Conservation (phyloP, 2,113 vertebrate genomes). For the Aplodontia rufa region DNA sequence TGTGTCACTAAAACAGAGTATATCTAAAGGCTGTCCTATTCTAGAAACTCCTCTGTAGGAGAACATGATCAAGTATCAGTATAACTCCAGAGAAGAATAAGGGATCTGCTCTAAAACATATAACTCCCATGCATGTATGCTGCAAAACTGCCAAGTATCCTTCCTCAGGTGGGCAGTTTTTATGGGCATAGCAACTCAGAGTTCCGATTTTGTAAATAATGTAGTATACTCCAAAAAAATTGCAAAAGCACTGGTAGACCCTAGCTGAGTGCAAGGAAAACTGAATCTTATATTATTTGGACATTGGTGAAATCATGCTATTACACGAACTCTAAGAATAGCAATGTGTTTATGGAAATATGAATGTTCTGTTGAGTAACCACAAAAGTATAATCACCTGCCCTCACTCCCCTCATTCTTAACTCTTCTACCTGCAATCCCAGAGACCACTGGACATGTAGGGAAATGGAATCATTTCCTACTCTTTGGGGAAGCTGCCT, state of each 20-base stretch:
- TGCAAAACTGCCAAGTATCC: neutral
- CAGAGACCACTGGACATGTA: neutral
- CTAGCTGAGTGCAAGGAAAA: neutral
- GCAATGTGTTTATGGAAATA: neutral
- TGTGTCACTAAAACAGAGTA: neutral
- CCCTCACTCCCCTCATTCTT: constrained; percentile 1
- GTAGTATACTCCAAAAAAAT: neutral
- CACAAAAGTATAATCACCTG: neutral
- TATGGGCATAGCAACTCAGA: neutral
- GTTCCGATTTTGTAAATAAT: neutral
- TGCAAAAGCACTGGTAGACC: neutral
- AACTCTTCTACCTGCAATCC: neutral
- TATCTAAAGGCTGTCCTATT: neutral
- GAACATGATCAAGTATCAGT: neutral
- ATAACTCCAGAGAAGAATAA: neutral
- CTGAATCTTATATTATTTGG: neutral
- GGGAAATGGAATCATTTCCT: neutral
- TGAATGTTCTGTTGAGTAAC: neutral
- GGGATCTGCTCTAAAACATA: neutral
- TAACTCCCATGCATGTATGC: neutral
- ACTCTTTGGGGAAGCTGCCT: neutral
- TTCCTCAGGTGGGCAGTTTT: neutral
- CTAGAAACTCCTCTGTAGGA: constrained; percentile 16
- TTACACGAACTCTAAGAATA: neutral
- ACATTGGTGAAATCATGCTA: neutral